These are phyloP conservation scores for Nemotelus nigrinus DNA, from an alignment of 2,888 invertebrate genomes.

Conservation along the genomic window DNA sequence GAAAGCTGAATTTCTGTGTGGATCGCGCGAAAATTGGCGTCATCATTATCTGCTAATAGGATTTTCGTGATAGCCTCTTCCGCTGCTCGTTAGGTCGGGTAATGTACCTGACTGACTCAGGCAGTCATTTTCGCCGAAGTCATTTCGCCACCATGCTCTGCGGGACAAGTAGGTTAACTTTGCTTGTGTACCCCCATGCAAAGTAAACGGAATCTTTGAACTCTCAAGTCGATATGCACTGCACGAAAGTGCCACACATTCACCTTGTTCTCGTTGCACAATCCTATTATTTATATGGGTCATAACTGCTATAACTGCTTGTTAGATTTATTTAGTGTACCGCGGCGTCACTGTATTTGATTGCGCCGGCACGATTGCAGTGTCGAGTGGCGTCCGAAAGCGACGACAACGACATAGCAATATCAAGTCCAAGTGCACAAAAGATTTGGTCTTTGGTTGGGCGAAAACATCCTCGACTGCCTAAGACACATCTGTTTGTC, in stretches of 20 bases:
- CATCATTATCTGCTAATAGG: conserved; percentile 30
- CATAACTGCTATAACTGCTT: conserved; percentile 6
- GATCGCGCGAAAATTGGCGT: conserved; percentile 4
- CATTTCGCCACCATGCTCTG: neutral
- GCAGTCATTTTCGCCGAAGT: neutral
- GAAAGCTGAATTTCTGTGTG: neutral
- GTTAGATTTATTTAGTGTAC: conserved; percentile 10
- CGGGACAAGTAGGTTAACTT: conserved; percentile 18
- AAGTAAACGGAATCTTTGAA: too few species aligned
- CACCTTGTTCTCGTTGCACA: conserved; percentile 22
- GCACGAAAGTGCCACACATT: conserved; percentile 5
- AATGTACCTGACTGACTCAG: neutral
- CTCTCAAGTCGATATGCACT: neutral
- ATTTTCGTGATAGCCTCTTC: conserved; percentile 35
- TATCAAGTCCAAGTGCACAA: conserved; percentile 38
- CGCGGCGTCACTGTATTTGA: neutral
- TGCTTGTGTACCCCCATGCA: neutral
- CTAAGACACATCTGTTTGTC: neutral
- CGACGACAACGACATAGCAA: neutral
- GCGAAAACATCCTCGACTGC: neutral
- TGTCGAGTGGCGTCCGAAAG: conserved; percentile 21
- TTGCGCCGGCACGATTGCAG: conserved; percentile 10
- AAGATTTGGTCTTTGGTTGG: conserved; percentile 3
- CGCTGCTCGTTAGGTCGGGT: conserved; percentile 18
- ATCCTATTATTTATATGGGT: conserved; percentile 29